Base-by-base conservation (phyloP, 2,113 vertebrate species). In the Cavia porcellus region DNA sequence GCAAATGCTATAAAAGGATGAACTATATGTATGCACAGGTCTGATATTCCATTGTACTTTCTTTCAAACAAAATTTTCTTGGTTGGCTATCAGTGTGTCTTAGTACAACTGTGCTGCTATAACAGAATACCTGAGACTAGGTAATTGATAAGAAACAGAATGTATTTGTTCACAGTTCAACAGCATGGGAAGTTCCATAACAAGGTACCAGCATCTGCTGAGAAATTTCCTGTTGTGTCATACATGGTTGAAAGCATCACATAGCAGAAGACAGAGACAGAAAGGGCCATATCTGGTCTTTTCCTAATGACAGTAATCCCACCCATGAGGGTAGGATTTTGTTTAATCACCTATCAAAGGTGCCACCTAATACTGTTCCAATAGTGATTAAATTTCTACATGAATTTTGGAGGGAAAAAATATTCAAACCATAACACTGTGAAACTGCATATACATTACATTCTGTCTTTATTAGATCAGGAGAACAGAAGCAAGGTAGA, bases 41-140 rank as follows among this genome's bases (percentile, higher is more conserved):
- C 0, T 89, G 19, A 22, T 62, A 72, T 79, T 81, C 28, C 74
- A 2, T 57, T 96, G 35, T 42, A 50, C 35, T 84, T 92, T 25
- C 89, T 94, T 47, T 55, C 17, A 64, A 81, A 91, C 22, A 75
- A 86, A 94, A 90, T 77, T n/a, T 50, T 86, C 11, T 45, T 89
- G 75, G 57, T 87, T 93, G 74, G 19, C 45, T 81, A 4, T 24
- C 72, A 81, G 1, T 61, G 3, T 38, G 25, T 47, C 25, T 86
- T 86, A 84, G 62, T 62, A 45, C 9, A 7, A 14, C 30, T 86
- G 64, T 59, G 32, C 57, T 92, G 15, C 68, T 77, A 1, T 92
- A 50, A 64, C 32, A 52, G 55, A 75, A 50, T 52, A 30, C 14
- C 32, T 3, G 6, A 75, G 68, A 75, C 24, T 38, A 30, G 4